phyloP scores from a whole-genome alignment of 1,140 invertebrate species.

The Bradysia coprophila region DNA sequence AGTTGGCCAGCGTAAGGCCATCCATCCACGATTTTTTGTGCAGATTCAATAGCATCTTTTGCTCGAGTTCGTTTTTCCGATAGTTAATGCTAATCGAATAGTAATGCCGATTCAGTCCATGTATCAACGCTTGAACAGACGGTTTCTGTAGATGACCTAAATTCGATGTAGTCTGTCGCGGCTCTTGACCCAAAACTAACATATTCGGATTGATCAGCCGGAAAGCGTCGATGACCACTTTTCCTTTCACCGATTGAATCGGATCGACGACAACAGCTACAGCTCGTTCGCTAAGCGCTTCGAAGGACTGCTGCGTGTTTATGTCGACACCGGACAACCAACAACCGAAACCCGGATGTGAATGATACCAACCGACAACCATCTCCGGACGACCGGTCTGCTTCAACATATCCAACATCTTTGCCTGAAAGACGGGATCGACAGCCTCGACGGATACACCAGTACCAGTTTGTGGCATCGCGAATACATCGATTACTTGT shows the following conservation, averaged over 20 bases:
- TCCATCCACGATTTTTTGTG: constrained; percentile 99
- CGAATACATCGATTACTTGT: constrained; percentile 98
- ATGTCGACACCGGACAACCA: constrained; percentile 99
- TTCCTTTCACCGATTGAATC: constrained; percentile 97
- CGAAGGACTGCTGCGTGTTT: constrained; percentile 99
- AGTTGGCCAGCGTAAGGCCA: constrained; percentile 86
- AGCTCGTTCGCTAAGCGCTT: constrained; percentile 92
- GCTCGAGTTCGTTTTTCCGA: constrained; percentile 95
- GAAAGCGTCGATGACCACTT: constrained; percentile 91
- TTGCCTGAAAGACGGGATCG: constrained; percentile 99
- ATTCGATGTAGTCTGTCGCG: constrained; percentile 96
- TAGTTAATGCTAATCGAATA: constrained; percentile 99
- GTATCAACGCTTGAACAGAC: constrained; percentile 97
- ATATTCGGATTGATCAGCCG: constrained; percentile 97
- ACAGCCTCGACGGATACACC: constrained; percentile 99
- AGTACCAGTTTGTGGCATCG: constrained; percentile 97
- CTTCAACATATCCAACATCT: constrained; percentile 99
- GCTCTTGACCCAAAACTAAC: constrained; percentile 97
- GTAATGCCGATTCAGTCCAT: constrained; percentile 97
- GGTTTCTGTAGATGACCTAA: constrained; percentile 97
- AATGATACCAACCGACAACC: constrained; percentile 99
- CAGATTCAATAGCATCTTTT: constrained; percentile 97
- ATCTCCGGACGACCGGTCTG: constrained; percentile 98
- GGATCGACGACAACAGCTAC: constrained; percentile 99
- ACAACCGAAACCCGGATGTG: constrained; percentile 98